Evolutionary conservation across 2,888 invertebrate species (phyloP).

Genomic region (Synergus itoensis): DNA sequence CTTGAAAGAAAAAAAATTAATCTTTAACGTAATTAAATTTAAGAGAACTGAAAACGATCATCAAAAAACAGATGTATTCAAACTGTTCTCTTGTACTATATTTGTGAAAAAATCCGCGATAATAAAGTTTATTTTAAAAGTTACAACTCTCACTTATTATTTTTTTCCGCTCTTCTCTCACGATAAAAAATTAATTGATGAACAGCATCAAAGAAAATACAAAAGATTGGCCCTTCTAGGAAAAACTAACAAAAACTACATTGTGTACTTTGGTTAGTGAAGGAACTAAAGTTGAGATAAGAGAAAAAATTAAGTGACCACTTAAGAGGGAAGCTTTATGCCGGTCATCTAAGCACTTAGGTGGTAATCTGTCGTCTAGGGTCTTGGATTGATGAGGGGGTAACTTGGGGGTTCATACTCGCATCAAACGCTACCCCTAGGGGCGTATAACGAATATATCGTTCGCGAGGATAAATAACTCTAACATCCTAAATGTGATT

Average conservation of each 20-base stretch:
- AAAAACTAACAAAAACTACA: conserved; percentile 9
- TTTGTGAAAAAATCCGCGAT: too few species aligned
- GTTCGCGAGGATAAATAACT: conserved; percentile 55
- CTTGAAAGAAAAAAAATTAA: too few species aligned
- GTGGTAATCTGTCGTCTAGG: conserved; percentile 62
- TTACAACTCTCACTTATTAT: background rate
- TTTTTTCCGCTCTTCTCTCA: background rate
- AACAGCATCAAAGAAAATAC: background rate
- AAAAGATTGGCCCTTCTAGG: background rate
- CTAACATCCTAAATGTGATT: conserved; percentile 42
- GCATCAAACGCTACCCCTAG: conserved; percentile 49
- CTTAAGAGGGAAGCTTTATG: conserved; percentile 60
- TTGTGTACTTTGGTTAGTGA: conserved; percentile 4
- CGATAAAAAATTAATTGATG: background rate
- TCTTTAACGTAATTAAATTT: too few species aligned
- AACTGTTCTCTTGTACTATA: too few species aligned
- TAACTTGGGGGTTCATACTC: conserved; percentile 56
- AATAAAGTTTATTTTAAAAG: too few species aligned
- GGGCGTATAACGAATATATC: conserved; percentile 58
- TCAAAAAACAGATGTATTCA: too few species aligned
- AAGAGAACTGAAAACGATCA: too few species aligned
- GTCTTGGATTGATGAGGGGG: conserved; percentile 57
- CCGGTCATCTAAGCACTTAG: conserved; percentile 59
- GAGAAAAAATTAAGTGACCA: conserved; percentile 58
- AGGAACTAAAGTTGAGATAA: conserved; percentile 24